Evolutionary conservation across 1,140 invertebrate species (phyloP).

Genomic region (Aphelenchoides besseyi): DNA sequence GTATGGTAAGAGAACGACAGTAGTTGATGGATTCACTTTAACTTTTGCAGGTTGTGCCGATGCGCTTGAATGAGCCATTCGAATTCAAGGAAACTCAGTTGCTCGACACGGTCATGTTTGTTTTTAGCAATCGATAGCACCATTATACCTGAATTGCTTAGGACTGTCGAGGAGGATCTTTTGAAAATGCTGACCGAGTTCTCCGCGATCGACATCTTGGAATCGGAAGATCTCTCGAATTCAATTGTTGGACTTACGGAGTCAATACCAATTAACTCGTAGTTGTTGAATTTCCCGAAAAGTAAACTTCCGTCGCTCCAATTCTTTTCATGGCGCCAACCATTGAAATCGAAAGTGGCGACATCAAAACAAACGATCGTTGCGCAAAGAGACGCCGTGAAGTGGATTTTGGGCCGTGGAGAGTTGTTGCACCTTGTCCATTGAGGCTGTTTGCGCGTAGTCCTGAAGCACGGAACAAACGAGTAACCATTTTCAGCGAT

Average conservation of each 20-base stretch:
- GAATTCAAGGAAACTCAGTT: slow-evolving; percentile 17
- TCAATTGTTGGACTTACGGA: slow-evolving; percentile 25
- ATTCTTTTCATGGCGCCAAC: too few relatives aligned
- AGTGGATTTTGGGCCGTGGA: too few relatives aligned
- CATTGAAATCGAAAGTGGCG: too few relatives aligned
- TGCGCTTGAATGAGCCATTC: slow-evolving; percentile 22
- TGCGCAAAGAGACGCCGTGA: too few relatives aligned
- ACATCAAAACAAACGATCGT: too few relatives aligned
- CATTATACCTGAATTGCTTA: slow-evolving; percentile 22
- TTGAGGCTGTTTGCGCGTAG: too few relatives aligned
- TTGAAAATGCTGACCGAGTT: slow-evolving; percentile 37
- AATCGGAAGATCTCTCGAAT: slow-evolving; percentile 34
- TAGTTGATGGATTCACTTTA: neutral
- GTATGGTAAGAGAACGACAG: slow-evolving; percentile 22
- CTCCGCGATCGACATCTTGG: slow-evolving; percentile 34
- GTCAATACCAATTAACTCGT: slow-evolving; percentile 7
- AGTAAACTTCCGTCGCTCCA: too few relatives aligned
- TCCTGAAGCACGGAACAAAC: too few relatives aligned
- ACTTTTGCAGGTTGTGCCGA: slow-evolving; percentile 22
- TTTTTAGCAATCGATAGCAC: neutral
- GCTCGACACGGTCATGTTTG: neutral
- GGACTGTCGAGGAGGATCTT: slow-evolving; percentile 28
- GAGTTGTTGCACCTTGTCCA: too few relatives aligned
- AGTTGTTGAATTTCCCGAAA: too few relatives aligned
- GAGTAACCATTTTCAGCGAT: too few relatives aligned